phyloP scores from a whole-genome alignment of 2,888 invertebrate genomes.

The Drosophila nigricruria region DNA sequence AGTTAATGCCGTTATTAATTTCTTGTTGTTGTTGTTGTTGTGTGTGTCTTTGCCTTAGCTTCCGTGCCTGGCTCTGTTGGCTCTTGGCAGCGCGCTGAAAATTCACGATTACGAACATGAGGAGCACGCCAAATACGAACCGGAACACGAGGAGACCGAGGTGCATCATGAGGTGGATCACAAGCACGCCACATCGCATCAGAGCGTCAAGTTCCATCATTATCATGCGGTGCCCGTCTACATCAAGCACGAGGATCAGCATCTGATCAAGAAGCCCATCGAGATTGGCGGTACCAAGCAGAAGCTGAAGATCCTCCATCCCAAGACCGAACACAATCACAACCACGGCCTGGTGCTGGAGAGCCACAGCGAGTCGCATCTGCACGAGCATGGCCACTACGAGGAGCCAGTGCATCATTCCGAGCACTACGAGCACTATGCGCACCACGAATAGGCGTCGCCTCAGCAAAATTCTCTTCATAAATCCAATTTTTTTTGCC shows the following conservation, averaged over 20 bases:
- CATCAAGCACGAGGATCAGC: constrained; percentile 89
- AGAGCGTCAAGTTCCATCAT: constrained; percentile 90
- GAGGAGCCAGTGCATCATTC: constrained; percentile 81
- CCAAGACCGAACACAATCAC: constrained; percentile 87
- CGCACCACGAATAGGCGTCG: constrained; percentile 69
- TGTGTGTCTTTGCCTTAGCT: constrained; percentile 59
- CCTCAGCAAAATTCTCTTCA: constrained; percentile 4
- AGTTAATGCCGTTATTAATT: not conserved
- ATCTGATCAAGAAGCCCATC: constrained; percentile 88
- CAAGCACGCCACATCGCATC: constrained; percentile 89
- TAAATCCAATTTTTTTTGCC: constrained; percentile 35
- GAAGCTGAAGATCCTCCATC: constrained; percentile 87
- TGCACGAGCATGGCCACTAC: constrained; percentile 82
- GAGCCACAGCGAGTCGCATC: constrained; percentile 86
- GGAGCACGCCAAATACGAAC: constrained; percentile 71
- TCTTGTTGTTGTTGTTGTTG: constrained; percentile 14
- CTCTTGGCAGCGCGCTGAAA: constrained; percentile 69
- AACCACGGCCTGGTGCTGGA: constrained; percentile 88
- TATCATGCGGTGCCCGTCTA: constrained; percentile 90
- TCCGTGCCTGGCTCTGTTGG: constrained; percentile 66
- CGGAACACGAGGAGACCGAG: constrained; percentile 85
- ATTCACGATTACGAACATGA: constrained; percentile 79
- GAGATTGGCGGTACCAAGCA: constrained; percentile 88
- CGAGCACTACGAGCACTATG: constrained; percentile 83
- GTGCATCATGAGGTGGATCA: constrained; percentile 88